Evolutionary conservation across 2,113 vertebrate species (phyloP), one percentile per base, ranked within the genome.

Genomic region (Syrmaticus mikado): DNA sequence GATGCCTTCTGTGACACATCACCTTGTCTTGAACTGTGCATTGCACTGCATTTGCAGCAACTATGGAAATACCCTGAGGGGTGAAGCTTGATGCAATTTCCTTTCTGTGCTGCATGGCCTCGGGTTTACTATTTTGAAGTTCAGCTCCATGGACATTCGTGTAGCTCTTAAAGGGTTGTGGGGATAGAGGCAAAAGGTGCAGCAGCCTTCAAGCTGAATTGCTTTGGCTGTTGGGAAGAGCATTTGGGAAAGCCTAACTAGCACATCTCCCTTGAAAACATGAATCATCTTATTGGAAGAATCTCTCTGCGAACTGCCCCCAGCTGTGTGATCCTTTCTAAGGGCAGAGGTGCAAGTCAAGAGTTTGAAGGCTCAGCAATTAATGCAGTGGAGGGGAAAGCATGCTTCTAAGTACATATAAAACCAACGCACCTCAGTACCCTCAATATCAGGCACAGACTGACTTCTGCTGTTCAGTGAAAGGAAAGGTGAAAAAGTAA

Each of bases 151-250:
- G 4, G 55, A 61, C 48, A 80, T 68, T 91, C 71, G 68, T 32
- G 13, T 20, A 66, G 57, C 74, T 82, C 64, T 91, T 66, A 74
- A 87, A 76, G 13, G 66, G 67, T 75, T 85, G 87, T 32, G 50
- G 76, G 89, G 94, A 94, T 25, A 64, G 46, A 86, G 46, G 41
- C 32, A 88, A 88, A 92, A 86, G 34, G n/a, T 85, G 52, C 27
- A 83, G 65, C 85, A 86, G 45, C 43, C 55, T 70, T 85, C 0
- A 0, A 90, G 89, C 0, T 14, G 13, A 91, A 88, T 71, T 68
- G 65, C 48, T 95, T 55, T 48, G 83, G 28, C 81, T 87, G 11
- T 82, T 27, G 64, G 45, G 55, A 65, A 24, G 40, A 72, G 72
- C 38, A 11, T 62, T 82, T 91, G 48, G 43, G 66, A 58, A 30